Evolutionary conservation across 1,140 invertebrate genomes (phyloP).

Genomic region (Lethrus apterus): DNA sequence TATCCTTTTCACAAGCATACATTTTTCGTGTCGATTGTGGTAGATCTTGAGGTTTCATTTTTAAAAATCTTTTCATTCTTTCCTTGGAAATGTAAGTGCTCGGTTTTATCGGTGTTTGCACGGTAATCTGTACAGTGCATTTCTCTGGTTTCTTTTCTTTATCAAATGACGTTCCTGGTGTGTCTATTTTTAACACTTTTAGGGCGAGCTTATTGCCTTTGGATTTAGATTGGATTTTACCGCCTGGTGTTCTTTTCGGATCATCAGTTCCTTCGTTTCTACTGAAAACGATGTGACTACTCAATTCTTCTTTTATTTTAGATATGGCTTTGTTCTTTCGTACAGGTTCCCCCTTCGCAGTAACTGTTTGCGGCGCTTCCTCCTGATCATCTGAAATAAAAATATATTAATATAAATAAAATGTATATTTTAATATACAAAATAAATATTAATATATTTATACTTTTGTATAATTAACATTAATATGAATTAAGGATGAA

Average conservation of each 20-base stretch:
- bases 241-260: background rate
- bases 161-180: too few relatives aligned
- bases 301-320: slow-evolving; percentile 9
- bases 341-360: background rate
- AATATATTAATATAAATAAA: too few relatives aligned
- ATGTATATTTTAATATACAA: too few relatives aligned
- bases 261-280: background rate
- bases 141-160: background rate
- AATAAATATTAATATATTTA: too few relatives aligned
- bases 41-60: slow-evolving; percentile 27
- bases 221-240: background rate
- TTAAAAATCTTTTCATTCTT: slow-evolving; percentile 28
- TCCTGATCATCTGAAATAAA: background rate
- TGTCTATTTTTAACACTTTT: too few relatives aligned
- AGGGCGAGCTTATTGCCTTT: too few relatives aligned
- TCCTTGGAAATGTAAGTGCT: too few relatives aligned
- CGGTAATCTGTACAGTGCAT: too few relatives aligned
- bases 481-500: too few relatives aligned
- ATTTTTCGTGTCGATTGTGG: slow-evolving; percentile 17
- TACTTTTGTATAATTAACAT: too few relatives aligned
- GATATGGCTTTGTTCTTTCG: slow-evolving; percentile 5
- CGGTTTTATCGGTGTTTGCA: too few relatives aligned
- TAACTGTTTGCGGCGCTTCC: too few relatives aligned
- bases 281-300: slow-evolving; percentile 4
- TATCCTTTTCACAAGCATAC: slow-evolving; percentile 24